Percentiles rank a stretch among this genome's conserved stretches.
Evolutionary conservation across 2,888 invertebrate species (phyloP).

Genomic region (Oegoconia quadripuncta): DNA sequence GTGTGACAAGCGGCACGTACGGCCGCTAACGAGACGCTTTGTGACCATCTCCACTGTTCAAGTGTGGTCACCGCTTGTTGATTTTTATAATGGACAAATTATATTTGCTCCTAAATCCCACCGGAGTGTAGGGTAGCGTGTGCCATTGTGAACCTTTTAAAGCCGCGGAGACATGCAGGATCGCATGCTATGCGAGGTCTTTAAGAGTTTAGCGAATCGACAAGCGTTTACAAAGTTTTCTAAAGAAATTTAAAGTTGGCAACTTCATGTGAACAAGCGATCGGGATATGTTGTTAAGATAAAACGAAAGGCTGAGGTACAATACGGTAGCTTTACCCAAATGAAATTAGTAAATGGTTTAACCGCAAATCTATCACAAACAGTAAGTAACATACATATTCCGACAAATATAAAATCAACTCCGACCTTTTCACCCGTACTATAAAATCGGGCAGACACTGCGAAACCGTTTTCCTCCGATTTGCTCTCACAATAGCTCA

Average conservation of each 20-base stretch:
- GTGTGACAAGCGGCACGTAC: conserved; percentile 77
- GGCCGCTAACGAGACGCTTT: conserved; percentile 77
- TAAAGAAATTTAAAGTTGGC: conserved; percentile 19
- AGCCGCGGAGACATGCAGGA: conserved; percentile 51
- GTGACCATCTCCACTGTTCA: conserved; percentile 67
- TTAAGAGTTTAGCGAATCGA: conserved; percentile 25
- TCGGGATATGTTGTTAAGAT: conserved; percentile 6
- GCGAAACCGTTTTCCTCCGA: conserved; percentile 68
- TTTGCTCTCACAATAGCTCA: conserved; percentile 75
- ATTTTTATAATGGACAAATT: conserved; percentile 77
- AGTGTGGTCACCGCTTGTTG: conserved; percentile 71
- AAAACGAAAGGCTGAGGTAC: not conserved
- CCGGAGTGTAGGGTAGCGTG: conserved; percentile 40
- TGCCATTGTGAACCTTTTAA: conserved; percentile 60
- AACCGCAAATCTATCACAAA: not conserved
- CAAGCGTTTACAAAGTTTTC: conserved; percentile 20
- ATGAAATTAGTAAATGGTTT: not conserved
- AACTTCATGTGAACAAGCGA: conserved; percentile 13
- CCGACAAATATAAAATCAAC: conserved; percentile 28
- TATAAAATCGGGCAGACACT: conserved; percentile 65
- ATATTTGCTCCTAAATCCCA: conserved; percentile 62
- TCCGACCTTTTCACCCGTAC: conserved; percentile 28
- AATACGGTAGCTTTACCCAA: not conserved
- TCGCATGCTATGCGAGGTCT: conserved; percentile 50
- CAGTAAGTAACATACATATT: conserved; percentile 19